Evolutionary conservation across 2,113 vertebrate species (phyloP), one percentile per base, ranked within the genome.

Genomic region (Elgaria multicarinata): DNA sequence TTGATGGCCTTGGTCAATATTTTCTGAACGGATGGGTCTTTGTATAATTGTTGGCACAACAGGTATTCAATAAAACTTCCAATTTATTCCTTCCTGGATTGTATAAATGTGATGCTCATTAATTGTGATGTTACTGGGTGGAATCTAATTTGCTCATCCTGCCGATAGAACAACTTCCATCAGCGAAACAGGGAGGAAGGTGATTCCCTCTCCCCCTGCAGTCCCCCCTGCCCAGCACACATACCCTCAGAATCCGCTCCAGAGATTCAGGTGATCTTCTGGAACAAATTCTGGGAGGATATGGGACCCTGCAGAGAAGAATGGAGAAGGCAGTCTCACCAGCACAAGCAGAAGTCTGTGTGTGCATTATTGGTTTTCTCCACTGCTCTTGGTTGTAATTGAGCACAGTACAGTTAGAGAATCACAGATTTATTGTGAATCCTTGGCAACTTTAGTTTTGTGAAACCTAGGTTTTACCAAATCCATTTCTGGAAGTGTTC

Each of bases 391-490:
- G 20, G 74, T 72, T 81, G 88, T 72, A 76, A 84, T 88, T 88
- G 72, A n/a, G 9, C 2, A 76, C 33, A 42, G 64, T 87, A 88
- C 22, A 55, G 90, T 89, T 67, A 89, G 77, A 78, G 74, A 46
- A 66, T 83, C 36, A 42, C n/a, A 39, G 33, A 44, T 53, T 3
- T 53, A 26, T 69, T 28, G 26, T 0, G 0, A 80, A 22, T 64
- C 55, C 74, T 85, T 2, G 0, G 0, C 84, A 64, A 2, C 75
- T 88, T 53, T 28, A 72, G 69, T 16, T 77, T 71, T 0, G 66
- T 66, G 33, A 72, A 95, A 90, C 75, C 16, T 9, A 7, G 28
- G 2, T 94, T 94, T 94, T 88, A 62, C 78, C 42, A 79, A 82
- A 92, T 58, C 36, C 58, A 64, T 72, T 89, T 75, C 78, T 72